Conservation (phyloP, 1,140 invertebrate genomes). For the Harlomillsia oculata region DNA sequence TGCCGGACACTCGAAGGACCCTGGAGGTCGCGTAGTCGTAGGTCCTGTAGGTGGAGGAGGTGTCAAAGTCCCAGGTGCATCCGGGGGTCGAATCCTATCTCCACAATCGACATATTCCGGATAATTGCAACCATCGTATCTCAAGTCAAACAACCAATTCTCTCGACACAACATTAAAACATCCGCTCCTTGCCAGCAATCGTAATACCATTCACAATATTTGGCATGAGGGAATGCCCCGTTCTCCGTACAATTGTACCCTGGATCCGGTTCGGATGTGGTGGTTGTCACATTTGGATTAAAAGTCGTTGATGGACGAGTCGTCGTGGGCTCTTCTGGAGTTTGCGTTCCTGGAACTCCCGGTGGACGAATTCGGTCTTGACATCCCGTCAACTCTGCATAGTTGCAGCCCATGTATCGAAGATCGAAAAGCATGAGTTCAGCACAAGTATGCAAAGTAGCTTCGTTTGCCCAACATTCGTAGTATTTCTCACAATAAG, state of each 20-base stretch:
- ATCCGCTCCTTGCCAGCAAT: constrained; percentile 20
- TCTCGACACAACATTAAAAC: constrained; percentile 2
- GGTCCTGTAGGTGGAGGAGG: neutral
- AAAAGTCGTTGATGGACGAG: neutral
- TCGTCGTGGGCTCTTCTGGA: neutral
- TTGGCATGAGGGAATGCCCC: constrained; percentile 13
- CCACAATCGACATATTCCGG: constrained; percentile 17
- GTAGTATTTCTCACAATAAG: constrained; percentile 14
- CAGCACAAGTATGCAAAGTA: neutral
- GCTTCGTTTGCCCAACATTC: constrained; percentile 1
- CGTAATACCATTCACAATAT: constrained; percentile 17
- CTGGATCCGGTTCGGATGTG: neutral
- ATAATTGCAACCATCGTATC: constrained; percentile 22
- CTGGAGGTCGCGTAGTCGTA: neutral
- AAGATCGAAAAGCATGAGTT: constrained; percentile 22
- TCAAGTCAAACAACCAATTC: constrained; percentile 7
- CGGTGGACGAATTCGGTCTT: constrained; percentile 13
- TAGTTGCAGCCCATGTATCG: constrained; percentile 15
- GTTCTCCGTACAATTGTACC: neutral
- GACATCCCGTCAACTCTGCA: constrained; percentile 20
- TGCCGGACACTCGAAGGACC: constrained; percentile 7
- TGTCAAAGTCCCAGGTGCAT: neutral
- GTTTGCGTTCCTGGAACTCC: constrained; percentile 10
- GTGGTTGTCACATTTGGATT: neutral
- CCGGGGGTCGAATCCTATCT: constrained; percentile 2